Evolutionary conservation across 2,888 invertebrate species (phyloP).

Genomic region (Dusona sp.): DNA sequence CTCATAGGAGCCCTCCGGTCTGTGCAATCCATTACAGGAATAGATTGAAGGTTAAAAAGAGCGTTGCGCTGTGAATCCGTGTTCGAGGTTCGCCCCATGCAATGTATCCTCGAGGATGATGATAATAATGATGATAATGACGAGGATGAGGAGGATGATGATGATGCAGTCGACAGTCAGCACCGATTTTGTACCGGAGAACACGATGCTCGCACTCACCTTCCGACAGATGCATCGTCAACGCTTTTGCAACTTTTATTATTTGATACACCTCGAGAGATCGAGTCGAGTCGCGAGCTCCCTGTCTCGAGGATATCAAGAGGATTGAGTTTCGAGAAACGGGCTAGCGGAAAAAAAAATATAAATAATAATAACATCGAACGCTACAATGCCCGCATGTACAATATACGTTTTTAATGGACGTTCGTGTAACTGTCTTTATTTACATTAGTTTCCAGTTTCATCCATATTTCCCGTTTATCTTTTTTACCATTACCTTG

Average conservation of each 20-base stretch:
- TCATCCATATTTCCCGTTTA: not conserved
- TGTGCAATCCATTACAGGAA: constrained; percentile 57
- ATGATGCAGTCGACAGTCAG: constrained; percentile 27
- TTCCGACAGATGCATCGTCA: constrained; percentile 51
- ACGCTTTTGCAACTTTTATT: constrained; percentile 53
- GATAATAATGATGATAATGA: constrained; percentile 16
- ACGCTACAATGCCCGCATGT: constrained; percentile 9
- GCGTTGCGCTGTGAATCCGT: constrained; percentile 36
- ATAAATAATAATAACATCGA: constrained; percentile 43
- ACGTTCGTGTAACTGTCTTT: constrained; percentile 22
- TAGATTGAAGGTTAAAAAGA: constrained; percentile 68
- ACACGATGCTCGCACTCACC: constrained; percentile 45
- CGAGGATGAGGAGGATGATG: constrained; percentile 6
- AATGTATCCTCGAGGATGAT: constrained; percentile 4
- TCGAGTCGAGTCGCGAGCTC: constrained; percentile 7
- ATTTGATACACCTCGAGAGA: constrained; percentile 15
- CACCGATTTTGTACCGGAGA: constrained; percentile 34
- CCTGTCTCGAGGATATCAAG: constrained; percentile 45
- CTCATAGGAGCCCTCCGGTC: constrained; percentile 60
- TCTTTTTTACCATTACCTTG: not conserved
- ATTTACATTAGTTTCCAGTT: constrained; percentile 34
- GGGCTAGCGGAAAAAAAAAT: constrained; percentile 20
- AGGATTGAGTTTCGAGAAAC: constrained; percentile 52
- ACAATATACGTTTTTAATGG: constrained; percentile 1
- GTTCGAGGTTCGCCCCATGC: not conserved